Percentiles rank a stretch among this genome's conserved stretches.
These are phyloP conservation scores for Adelosebastes latens DNA, from an alignment of 2,797 vertebrate genomes.

Conservation along the genomic window DNA sequence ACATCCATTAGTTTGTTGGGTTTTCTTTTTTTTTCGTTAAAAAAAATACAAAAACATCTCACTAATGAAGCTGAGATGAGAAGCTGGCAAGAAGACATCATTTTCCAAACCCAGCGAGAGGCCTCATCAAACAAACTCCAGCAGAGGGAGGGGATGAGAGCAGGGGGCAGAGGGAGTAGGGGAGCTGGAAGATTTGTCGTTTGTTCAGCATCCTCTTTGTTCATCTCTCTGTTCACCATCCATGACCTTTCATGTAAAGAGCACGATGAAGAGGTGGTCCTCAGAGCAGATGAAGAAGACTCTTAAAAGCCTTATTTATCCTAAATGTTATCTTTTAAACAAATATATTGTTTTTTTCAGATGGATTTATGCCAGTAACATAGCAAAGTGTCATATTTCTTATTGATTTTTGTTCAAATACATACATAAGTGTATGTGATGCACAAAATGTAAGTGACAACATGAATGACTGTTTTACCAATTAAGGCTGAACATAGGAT, in stretches of 20 bases:
- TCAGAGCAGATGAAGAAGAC: neutral
- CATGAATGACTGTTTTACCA: neutral
- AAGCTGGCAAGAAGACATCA: constrained; percentile 18
- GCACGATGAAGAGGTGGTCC: neutral
- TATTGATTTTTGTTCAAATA: neutral
- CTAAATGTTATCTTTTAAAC: neutral
- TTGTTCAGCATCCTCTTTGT: neutral
- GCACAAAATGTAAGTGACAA: neutral
- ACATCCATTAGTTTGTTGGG: neutral
- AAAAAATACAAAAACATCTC: constrained; percentile 1
- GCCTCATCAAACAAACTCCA: constrained; percentile 32
- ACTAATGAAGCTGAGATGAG: constrained; percentile 51
- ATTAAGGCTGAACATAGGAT: neutral
- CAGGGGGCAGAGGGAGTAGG: no score
- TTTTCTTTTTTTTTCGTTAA: neutral
- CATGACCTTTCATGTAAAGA: neutral
- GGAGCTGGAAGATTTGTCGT: neutral
- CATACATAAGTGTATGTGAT: neutral
- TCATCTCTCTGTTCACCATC: neutral
- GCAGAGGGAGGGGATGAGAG: neutral
- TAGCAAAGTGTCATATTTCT: neutral
- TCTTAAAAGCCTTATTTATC: neutral
- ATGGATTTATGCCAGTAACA: neutral
- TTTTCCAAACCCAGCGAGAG: constrained; percentile 30
- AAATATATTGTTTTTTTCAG: neutral